Evolutionary conservation across 2,113 vertebrate genomes (phyloP), one percentile per base, ranked within the genome.

Genomic region (Pelvicachromis taeniatus): DNA sequence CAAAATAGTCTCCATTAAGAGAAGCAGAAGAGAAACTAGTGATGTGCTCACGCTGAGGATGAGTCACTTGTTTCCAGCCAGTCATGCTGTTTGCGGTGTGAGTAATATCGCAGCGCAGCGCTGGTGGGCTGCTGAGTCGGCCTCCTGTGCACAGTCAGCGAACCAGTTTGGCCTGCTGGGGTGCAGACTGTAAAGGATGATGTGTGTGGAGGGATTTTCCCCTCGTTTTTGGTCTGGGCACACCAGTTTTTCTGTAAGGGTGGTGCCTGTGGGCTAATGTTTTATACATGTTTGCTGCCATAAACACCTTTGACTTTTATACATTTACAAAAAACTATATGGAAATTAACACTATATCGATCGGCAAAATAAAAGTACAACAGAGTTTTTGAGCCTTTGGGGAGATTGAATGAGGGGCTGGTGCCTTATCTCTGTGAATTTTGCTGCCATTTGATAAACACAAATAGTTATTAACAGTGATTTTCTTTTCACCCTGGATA

Each of bases 41-140:
- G 21, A 38, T 42, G 55, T 9, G 6, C 79, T 75, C 53, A 9
- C 4, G n/a, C 81, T 17, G 75, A 82, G 45, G 68, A 83, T 90
- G 92, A 94, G 80, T 92, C 87, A 91, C 52, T 48, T 0, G 42
- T 53, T 90, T 89, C 68, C 89, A 90, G 68, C 14, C 81, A 83
- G 58, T 11, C 80, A 7, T 33, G 26, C 53, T 26, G 88, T 91
- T 92, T 70, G 85, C 2, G 4, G 61, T 3, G 55, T 90, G 89
- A 94, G 84, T 91, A 89, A 91, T 89, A 63, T 75, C 8, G 21
- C 29, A 48, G 87, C 8, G 21, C 29, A 48, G 87, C 9, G 13
- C 35, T 78, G 75, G 56, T 87, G 83, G 91, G 88, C 54, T 2
- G 73, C 78, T 83, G 82, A 80, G 58, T 84, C 35, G 65, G 85